A percentile compares a stretch with the other conserved stretches of the same genome.
These are phyloP conservation scores for Trichogramma evanescens DNA, from an alignment of 2,888 invertebrate genomes.

Conservation along the genomic window DNA sequence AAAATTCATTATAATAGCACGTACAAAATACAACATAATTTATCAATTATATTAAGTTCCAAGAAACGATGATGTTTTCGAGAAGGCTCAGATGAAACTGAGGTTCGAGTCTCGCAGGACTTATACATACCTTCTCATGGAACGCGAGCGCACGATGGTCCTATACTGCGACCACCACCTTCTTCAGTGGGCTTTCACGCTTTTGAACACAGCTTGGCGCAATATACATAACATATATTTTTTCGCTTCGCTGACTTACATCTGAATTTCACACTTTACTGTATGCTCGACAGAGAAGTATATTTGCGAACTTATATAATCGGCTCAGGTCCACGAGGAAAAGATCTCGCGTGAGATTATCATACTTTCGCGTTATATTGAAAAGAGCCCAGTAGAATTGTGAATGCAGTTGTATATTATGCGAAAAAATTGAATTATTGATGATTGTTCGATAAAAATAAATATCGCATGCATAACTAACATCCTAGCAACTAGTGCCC, in stretches of 20 bases:
- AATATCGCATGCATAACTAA: too few species aligned
- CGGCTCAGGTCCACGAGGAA: too few species aligned
- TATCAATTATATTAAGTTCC: neutral
- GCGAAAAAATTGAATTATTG: too few species aligned
- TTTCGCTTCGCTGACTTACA: neutral
- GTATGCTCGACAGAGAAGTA: too few species aligned
- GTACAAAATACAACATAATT: constrained; percentile 40
- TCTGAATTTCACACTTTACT: too few species aligned
- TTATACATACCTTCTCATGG: constrained; percentile 39
- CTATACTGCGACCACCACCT: constrained; percentile 31
- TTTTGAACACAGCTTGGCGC: constrained; percentile 11
- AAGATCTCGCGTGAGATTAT: too few species aligned
- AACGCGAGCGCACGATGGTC: neutral
- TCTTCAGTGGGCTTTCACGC: constrained; percentile 32
- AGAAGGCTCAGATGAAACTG: constrained; percentile 39
- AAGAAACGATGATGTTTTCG: constrained; percentile 29
- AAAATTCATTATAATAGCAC: constrained; percentile 19
- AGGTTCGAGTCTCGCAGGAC: constrained; percentile 35
- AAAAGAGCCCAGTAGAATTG: too few species aligned
- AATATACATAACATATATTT: neutral
- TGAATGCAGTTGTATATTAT: too few species aligned
- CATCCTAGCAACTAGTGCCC: too few species aligned
- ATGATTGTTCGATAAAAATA: too few species aligned
- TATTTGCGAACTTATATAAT: too few species aligned
- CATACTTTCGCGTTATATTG: too few species aligned